phyloP scores from a whole-genome alignment of 2,797 vertebrate genomes.

The Lithobates pipiens region DNA sequence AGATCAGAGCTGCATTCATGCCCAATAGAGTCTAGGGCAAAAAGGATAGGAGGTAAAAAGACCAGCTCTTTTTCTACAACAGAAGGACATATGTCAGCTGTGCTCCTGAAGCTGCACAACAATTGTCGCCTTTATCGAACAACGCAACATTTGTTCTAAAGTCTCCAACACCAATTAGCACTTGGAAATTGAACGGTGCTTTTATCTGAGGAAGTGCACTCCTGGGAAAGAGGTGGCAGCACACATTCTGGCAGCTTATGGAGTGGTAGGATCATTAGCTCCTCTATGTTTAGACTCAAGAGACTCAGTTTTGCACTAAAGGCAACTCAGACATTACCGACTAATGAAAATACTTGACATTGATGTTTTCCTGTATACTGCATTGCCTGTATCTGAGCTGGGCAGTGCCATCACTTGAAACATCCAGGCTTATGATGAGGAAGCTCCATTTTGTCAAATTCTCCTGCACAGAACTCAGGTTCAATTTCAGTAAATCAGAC shows the following conservation, averaged over 20 bases:
- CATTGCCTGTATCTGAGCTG: background rate
- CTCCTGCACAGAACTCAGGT: background rate
- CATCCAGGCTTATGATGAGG: background rate
- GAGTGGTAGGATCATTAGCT: background rate
- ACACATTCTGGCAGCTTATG: constrained; percentile 11
- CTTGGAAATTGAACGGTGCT: background rate
- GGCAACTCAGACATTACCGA: constrained; percentile 36
- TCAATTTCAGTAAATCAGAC: background rate
- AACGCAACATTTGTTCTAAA: background rate
- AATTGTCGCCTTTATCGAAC: background rate
- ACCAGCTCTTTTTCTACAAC: background rate
- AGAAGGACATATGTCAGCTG: background rate
- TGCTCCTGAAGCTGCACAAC: background rate
- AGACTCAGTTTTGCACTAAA: constrained; percentile 8
- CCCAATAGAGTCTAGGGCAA: background rate
- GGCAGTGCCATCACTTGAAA: background rate
- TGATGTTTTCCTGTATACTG: constrained; percentile 26
- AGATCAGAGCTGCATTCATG: background rate
- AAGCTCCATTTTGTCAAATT: background rate
- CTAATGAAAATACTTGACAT: constrained; percentile 40
- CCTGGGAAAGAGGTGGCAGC: background rate
- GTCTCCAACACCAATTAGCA: constrained; percentile 34
- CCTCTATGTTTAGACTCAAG: constrained; percentile 23
- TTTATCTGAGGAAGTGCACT: constrained; percentile 32
- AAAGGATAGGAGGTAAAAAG: background rate